These are phyloP conservation scores for Sturnus vulgaris DNA, from an alignment of 2,113 vertebrate genomes.

Conservation along the genomic window DNA sequence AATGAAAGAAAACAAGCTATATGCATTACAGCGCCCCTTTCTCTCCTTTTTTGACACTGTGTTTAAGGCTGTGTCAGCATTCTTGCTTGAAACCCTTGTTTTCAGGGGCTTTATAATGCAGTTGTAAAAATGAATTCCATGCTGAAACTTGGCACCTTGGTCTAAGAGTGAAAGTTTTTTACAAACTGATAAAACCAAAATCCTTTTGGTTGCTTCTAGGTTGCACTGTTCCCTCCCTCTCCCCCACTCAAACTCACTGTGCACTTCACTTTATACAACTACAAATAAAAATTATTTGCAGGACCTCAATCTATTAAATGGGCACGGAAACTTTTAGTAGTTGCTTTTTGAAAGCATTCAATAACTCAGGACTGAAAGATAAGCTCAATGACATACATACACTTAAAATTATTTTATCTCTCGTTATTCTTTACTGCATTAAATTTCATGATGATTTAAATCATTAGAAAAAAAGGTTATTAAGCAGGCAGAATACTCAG, in stretches of 20 bases:
- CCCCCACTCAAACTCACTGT: not conserved
- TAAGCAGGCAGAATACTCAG: not conserved
- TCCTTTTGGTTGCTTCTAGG: slow-evolving; percentile 42
- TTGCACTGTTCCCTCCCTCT: not conserved
- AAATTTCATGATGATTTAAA: not conserved
- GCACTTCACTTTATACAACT: not conserved
- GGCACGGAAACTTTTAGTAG: not conserved
- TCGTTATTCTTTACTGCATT: not conserved
- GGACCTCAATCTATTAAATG: not conserved
- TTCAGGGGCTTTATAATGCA: slow-evolving; percentile 60
- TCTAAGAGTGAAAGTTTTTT: slow-evolving; percentile 37
- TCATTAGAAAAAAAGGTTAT: not conserved
- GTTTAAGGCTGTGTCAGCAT: slow-evolving; percentile 65
- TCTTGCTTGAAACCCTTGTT: slow-evolving; percentile 32
- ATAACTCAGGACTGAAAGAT: slow-evolving; percentile 12
- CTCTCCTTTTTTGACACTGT: slow-evolving; percentile 25
- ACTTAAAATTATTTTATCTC: not conserved
- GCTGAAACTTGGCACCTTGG: slow-evolving; percentile 59
- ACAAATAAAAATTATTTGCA: slow-evolving; percentile 49
- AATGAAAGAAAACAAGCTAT: slow-evolving; percentile 72
- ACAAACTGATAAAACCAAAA: slow-evolving; percentile 53
- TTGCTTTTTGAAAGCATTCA: slow-evolving; percentile 11
- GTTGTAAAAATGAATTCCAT: slow-evolving; percentile 67
- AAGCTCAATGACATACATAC: not conserved
- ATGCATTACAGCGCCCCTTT: not conserved